Base-by-base conservation (phyloP, 2,113 vertebrate genomes). In the Malurus melanocephalus region DNA sequence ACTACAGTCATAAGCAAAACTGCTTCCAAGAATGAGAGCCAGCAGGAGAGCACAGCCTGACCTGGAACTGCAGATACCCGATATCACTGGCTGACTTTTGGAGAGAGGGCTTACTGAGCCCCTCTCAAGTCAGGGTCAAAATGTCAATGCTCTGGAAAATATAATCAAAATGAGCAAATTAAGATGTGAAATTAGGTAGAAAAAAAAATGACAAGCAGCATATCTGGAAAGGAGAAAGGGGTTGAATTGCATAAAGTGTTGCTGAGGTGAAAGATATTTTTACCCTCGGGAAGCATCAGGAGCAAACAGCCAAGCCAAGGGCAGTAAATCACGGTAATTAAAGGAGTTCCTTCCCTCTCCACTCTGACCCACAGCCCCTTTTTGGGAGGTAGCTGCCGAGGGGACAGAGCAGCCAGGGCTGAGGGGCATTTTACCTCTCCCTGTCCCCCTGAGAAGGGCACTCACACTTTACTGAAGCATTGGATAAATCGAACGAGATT, bases 141-240 rank as follows among this genome's bases (percentile, higher is more conserved):
- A 45, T 79, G 88, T 81, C 74, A 96, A 26, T n/a, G 71, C 64
- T 94, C 90, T 96, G 90, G 93, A 88, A 93, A 92, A 92, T 55
- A 90, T 49, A 96, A 94, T 90, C 78, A 91, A 93, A 95, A 93
- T 74, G 77, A 93, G 80, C 43, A 96, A 92, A 95, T 95, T 91
- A 88, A 86, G 88, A 91, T 64, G 84, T 93, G 78, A 94, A 92
- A 84, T 85, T 79, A 43, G 40, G 83, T 59, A 91, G 77, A 65
- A 89, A 89, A 81, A 93, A 22, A 48, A 48, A 55, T 32, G 51
- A 88, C 59, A 95, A 88, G 69, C 51, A 79, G 64, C 15, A 3
- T 93, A 93, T 66, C 83, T 90, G 90, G 74, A 90, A 91, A 73
- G 62, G 62, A 90, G 88, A 87, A 93, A 88, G 71, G 74, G 83